phyloP scores from a whole-genome alignment of 1,140 invertebrate species.

The Caenorhabditis elegans region DNA sequence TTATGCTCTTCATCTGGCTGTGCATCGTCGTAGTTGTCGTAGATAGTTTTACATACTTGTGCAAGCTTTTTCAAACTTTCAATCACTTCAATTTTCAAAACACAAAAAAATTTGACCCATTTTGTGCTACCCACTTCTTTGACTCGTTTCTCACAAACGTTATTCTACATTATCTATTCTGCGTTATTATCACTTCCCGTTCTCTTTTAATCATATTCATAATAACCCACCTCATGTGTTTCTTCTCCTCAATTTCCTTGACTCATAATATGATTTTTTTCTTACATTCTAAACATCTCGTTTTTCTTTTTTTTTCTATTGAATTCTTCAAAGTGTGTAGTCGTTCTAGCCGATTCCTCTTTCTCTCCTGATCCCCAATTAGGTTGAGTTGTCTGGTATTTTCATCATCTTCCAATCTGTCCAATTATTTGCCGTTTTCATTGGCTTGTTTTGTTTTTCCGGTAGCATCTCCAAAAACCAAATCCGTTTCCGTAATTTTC shows the following conservation, averaged over 20 bases:
- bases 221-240: background rate
- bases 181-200: background rate
- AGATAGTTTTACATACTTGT: background rate
- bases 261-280: background rate
- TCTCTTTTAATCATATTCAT: background rate
- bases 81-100: background rate
- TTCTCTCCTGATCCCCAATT: background rate
- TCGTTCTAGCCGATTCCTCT: background rate
- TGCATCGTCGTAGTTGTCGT: background rate
- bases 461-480: background rate
- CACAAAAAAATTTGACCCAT: background rate
- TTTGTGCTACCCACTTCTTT: background rate
- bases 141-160: background rate
- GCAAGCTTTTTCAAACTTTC: background rate
- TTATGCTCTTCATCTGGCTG: background rate
- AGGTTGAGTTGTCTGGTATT: background rate
- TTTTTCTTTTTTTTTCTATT: background rate
- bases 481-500: background rate
- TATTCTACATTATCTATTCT: background rate
- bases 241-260: background rate
- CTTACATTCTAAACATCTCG: background rate
- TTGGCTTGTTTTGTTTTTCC: background rate
- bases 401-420: background rate
- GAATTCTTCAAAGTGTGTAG: background rate
- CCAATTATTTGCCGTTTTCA: background rate